Evolutionary conservation across 2,797 vertebrate genomes (phyloP).

Genomic region (Dromococcyx pavoninus): DNA sequence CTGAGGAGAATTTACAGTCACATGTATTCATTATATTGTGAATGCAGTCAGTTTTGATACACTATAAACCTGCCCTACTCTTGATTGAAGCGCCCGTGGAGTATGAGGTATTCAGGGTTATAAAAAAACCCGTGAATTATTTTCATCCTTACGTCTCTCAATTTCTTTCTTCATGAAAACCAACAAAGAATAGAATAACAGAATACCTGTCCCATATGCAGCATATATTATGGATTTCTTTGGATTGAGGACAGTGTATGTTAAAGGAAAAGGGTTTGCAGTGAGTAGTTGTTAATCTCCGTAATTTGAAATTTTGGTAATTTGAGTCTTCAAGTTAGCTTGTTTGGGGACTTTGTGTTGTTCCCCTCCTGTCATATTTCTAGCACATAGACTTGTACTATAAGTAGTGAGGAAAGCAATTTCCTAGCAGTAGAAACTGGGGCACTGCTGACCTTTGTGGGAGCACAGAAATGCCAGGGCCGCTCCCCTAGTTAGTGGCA

Average conservation of each 20-base stretch:
- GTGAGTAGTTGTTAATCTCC: neutral
- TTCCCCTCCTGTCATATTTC: neutral
- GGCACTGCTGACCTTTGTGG: neutral
- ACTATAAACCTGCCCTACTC: neutral
- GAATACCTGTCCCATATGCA: neutral
- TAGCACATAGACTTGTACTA: neutral
- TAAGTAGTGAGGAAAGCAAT: neutral
- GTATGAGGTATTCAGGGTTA: neutral
- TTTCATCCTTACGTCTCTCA: neutral
- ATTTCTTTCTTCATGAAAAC: neutral
- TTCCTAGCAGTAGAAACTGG: neutral
- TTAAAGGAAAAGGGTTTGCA: neutral
- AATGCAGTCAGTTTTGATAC: neutral
- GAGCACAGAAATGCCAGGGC: neutral
- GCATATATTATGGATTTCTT: neutral
- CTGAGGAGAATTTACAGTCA: neutral
- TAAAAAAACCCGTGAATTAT: neutral
- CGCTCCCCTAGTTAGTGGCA: neutral
- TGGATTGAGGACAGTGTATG: neutral
- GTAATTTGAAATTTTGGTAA: neutral
- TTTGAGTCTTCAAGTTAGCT: neutral
- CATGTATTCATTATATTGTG: neutral
- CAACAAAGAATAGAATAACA: neutral
- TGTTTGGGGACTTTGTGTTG: neutral
- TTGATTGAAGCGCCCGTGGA: neutral